A percentile compares a stretch with the other conserved stretches of the same genome.
Conservation (phyloP, 2,888 invertebrate genomes). For the Sphinx pinastri region DNA sequence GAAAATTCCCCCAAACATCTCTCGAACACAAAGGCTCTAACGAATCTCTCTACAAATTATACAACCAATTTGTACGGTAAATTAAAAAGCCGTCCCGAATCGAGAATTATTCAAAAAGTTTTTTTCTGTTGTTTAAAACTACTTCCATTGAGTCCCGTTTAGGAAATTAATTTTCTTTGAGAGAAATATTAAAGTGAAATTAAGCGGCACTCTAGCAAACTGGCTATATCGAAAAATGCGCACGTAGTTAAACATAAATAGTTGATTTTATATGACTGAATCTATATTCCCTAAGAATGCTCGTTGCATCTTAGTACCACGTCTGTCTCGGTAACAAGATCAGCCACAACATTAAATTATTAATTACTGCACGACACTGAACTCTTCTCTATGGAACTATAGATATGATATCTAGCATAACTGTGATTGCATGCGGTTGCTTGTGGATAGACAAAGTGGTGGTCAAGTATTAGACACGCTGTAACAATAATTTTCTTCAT, state of each 20-base stretch:
- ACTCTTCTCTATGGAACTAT: too few relatives aligned
- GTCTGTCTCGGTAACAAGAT: too few relatives aligned
- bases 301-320: too few relatives aligned
- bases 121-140: conserved; percentile 24
- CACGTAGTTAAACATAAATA: background rate
- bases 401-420: too few relatives aligned
- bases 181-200: conserved; percentile 21
- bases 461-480: too few relatives aligned
- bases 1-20: background rate
- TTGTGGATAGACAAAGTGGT: too few relatives aligned
- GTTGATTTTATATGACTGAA: too few relatives aligned
- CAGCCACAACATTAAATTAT: too few relatives aligned
- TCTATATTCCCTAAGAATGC: too few relatives aligned
- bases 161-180: conserved; percentile 24
- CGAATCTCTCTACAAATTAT: conserved; percentile 19
- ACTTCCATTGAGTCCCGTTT: conserved; percentile 24
- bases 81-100: conserved; percentile 18
- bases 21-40: conserved; percentile 11
- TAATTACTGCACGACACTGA: too few relatives aligned
- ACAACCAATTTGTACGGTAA: conserved; percentile 22
- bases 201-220: conserved; percentile 1
- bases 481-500: too few relatives aligned
- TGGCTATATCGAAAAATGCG: background rate
- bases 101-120: conserved; percentile 23
- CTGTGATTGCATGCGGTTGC: too few relatives aligned